These are phyloP conservation scores for Triplophysa tibetana DNA, from an alignment of 2,113 vertebrate genomes.

Conservation along the genomic window DNA sequence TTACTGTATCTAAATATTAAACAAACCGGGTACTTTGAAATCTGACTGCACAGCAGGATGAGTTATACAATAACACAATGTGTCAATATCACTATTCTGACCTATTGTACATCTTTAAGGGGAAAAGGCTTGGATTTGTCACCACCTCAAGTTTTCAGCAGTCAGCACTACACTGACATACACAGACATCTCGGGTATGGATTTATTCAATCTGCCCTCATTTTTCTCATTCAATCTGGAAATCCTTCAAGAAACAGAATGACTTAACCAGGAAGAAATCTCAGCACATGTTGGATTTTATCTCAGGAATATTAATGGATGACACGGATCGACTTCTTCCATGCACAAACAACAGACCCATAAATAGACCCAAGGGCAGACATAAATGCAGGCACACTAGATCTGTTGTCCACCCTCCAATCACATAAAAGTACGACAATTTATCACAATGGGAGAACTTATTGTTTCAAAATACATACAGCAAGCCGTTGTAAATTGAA, in stretches of 20 bases:
- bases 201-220: neutral
- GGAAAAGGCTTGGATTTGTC: neutral
- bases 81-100: neutral
- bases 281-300: slow-evolving; percentile 2
- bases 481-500: slow-evolving; percentile 16
- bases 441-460: neutral
- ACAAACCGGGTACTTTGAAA: no score
- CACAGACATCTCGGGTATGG: neutral
- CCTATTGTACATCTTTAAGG: neutral
- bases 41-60: neutral
- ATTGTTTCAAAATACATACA: slow-evolving; percentile 3
- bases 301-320: slow-evolving; percentile 20
- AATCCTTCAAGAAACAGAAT: neutral
- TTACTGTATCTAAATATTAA: no score
- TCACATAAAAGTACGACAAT: neutral
- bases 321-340: neutral
- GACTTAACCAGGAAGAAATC: neutral
- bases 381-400: neutral
- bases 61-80: neutral
- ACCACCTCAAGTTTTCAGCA: neutral
- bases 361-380: neutral
- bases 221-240: neutral
- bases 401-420: neutral
- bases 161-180: neutral
- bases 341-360: neutral